Evolutionary conservation across 2,797 vertebrate species (phyloP), one percentile per base, ranked within the genome.

Genomic region (Margarornis squamiger): DNA sequence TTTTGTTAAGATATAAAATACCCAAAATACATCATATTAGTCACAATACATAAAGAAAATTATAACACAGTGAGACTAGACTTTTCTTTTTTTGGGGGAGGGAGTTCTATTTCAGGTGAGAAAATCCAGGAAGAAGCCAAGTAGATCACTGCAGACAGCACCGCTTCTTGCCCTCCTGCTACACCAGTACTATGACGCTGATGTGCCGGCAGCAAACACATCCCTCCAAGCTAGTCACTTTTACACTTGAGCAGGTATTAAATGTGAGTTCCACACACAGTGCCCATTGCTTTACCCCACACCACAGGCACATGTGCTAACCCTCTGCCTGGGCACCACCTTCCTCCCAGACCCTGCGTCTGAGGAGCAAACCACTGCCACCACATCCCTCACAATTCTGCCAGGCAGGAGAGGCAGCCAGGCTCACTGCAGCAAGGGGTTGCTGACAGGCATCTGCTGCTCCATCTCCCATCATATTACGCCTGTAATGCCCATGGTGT

Each of bases 351-450:
- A 19, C 65, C 57, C 49, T 38, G 54, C 2, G 2, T 52, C 86
- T 61, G 59, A 85, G 23, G 18, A 70, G 34, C 49, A 63, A 73
- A 65, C 17, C 39, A 73, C 68, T 66, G 86, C 46, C 3, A 3
- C 46, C 58, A 32, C 27, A n/a, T 36, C 55, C 57, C 74, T 65
- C 6, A 2, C 24, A 36, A 8, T 66, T 45, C 70, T 58, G 29
- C 55, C 65, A 41, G 71, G 49, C 39, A 41, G 66, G 23, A 81
- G 29, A 0, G 0, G 36, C 58, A 58, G 13, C 34, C 71, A 57
- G 0, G 2, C 63, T 18, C 38, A 14, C 22, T 0, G 3, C 61
- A 62, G 52, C 65, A 30, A 18, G 2, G 26, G 12, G 14, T 21
- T 19, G 20, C 41, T 48, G 58, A 49, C 71, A 52, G 32, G 39